A percentile compares a stretch with the other conserved stretches of the same genome.
phyloP scores from a whole-genome alignment of 2,888 invertebrate species.

The Saturnia japonica region DNA sequence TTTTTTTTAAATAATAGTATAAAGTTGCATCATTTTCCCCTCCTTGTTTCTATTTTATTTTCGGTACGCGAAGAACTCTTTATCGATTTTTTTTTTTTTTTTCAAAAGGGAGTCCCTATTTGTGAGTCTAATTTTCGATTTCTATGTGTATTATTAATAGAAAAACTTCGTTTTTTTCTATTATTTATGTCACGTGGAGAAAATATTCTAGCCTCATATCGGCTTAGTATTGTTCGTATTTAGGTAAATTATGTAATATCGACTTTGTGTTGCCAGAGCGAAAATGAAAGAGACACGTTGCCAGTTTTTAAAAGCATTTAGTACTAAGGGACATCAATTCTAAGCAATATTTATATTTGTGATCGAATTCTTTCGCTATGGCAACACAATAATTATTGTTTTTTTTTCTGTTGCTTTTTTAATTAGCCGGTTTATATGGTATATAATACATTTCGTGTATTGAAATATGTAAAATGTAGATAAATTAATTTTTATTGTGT shows the following conservation, averaged over 20 bases:
- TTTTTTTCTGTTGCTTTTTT: slow-evolving; percentile 53
- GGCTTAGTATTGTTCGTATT: slow-evolving; percentile 52
- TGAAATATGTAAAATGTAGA: slow-evolving; percentile 28
- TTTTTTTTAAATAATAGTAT: no score
- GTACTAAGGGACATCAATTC: slow-evolving; percentile 14
- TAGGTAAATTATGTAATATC: slow-evolving; percentile 52
- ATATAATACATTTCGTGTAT: slow-evolving; percentile 61
- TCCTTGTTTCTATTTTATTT: background rate
- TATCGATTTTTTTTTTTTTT: no score
- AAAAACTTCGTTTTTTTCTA: background rate
- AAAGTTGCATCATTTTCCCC: no score
- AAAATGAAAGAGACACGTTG: slow-evolving; percentile 10
- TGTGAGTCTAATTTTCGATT: background rate
- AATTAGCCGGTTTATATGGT: slow-evolving; percentile 57
- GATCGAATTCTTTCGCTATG: slow-evolving; percentile 42
- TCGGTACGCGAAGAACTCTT: background rate
- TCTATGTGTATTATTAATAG: slow-evolving; percentile 2
- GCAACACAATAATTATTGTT: slow-evolving; percentile 47
- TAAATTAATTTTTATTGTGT: slow-evolving; percentile 59
- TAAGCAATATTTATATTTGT: slow-evolving; percentile 24
- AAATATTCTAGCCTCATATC: slow-evolving; percentile 43
- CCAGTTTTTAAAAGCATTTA: background rate
- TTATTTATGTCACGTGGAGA: background rate
- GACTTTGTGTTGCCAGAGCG: slow-evolving; percentile 44
- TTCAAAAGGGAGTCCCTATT: background rate